Percentiles rank a stretch among this genome's conserved stretches.
Evolutionary conservation across 2,113 vertebrate species (phyloP).

Genomic region (Ciconia stormi): DNA sequence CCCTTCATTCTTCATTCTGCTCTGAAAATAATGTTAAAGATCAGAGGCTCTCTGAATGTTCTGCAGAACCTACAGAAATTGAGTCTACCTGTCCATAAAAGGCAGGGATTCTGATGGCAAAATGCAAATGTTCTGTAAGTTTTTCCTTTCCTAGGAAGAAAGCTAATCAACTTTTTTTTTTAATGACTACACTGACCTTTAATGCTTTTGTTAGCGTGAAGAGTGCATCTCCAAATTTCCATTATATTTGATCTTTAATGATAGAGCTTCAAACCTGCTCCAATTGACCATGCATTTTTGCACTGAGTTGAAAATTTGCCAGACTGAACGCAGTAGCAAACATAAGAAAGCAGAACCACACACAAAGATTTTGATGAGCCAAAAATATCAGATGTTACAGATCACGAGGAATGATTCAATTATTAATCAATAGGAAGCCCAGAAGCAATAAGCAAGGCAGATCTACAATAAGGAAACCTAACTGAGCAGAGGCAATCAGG

Average conservation of each 20-base stretch:
- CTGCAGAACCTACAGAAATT: neutral
- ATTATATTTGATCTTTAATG: neutral
- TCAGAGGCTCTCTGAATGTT: neutral
- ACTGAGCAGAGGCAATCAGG: neutral
- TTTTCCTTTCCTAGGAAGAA: neutral
- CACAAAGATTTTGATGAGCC: neutral
- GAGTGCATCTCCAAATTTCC: neutral
- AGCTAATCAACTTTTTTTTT: neutral
- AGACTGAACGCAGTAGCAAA: neutral
- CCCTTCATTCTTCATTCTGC: neutral
- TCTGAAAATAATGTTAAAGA: constrained; percentile 9
- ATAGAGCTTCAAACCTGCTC: neutral
- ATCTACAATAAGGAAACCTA: neutral
- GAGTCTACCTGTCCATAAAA: neutral
- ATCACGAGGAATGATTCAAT: neutral
- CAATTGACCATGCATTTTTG: neutral
- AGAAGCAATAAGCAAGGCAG: neutral
- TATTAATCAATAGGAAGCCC: neutral
- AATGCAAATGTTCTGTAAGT: neutral
- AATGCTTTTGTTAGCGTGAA: neutral
- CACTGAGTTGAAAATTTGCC: neutral
- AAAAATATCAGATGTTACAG: neutral
- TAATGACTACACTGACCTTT: neutral
- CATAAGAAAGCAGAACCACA: neutral
- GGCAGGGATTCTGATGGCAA: neutral